These are phyloP conservation scores for Chascanopsetta lugubris DNA, from an alignment of 2,113 vertebrate genomes.

Conservation along the genomic window DNA sequence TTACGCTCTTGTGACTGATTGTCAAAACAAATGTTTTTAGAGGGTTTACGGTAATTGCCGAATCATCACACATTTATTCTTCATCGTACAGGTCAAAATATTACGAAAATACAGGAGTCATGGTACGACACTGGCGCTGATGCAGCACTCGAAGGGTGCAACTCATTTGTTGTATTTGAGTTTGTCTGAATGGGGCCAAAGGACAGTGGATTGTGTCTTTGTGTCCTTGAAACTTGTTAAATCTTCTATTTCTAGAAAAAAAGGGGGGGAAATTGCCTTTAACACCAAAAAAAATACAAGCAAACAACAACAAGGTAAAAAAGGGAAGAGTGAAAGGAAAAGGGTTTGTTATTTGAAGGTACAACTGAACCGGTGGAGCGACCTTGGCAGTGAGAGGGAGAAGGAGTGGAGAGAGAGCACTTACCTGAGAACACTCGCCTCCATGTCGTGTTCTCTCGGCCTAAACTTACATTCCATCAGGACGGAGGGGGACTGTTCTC, in stretches of 20 bases:
- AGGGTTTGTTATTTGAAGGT: background rate
- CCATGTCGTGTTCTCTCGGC: constrained; percentile 6
- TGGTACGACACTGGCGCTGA: too few relatives aligned
- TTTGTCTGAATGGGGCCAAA: constrained; percentile 10
- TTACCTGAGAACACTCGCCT: constrained; percentile 2
- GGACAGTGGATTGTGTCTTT: constrained; percentile 23
- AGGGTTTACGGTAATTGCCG: too few relatives aligned
- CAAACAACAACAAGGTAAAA: background rate
- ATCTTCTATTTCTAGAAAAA: constrained; percentile 20
- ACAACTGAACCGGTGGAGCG: constrained; percentile 1
- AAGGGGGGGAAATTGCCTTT: background rate
- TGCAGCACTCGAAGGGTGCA: constrained; percentile 45
- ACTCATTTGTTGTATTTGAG: constrained; percentile 20
- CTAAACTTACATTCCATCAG: constrained; percentile 22
- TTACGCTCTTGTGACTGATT: too few relatives aligned
- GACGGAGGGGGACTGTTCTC: constrained; percentile 1
- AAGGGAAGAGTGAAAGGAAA: background rate
- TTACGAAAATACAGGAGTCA: too few relatives aligned
- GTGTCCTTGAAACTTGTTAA: constrained; percentile 19
- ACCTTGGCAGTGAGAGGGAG: constrained; percentile 11
- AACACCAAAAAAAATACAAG: background rate
- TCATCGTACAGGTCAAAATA: too few relatives aligned
- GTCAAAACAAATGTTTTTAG: too few relatives aligned
- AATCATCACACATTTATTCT: too few relatives aligned
- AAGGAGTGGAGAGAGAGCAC: background rate